Evolutionary conservation across 2,797 vertebrate species (phyloP), one percentile per base, ranked within the genome.

Genomic region (Poliocrania exsul): DNA sequence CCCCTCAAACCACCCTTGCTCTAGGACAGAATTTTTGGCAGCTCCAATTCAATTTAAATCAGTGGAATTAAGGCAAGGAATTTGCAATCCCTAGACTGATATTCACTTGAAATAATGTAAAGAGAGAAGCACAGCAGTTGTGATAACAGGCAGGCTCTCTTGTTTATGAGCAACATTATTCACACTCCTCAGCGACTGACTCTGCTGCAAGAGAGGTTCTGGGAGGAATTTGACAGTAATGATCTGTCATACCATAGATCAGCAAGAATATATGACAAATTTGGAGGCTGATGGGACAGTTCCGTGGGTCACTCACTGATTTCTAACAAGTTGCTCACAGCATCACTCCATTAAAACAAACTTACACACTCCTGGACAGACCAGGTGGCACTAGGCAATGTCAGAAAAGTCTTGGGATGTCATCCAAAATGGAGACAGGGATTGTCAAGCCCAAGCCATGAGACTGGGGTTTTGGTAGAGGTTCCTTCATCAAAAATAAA

Each of bases 1-100:
- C 5, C 4, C 21, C 8, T 46, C 69, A 37, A 2, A 2, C 4
- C 3, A 3, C 4, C 5, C 6, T 24, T 7, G 6, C 16, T 13
- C 16, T 8, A 33, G 4, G 10, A 49, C 13, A 83, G 42, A n/a
- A 10, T 17, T 42, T 93, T 75, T 77, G 31, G 7, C 17, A 54
- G 16, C 5, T 58, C 12, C 54, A 84, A 79, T 78, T 83, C 16
- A 60, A 10, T 66, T 42, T 40, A n/a, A 69, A 75, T 37, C 54
- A 79, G 25, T 29, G 40, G 57, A 69, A 61, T 62, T 51, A 49
- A 72, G 54, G 61, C 25, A 53, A 74, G 13, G 54, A 75, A 72
- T 72, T 35, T 35, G 13, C 58, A 88, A 37, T 83, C 42, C 37
- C 46, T 44, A 35, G n/a, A 21, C 37, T 11, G 28, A 44, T 28